A percentile compares a stretch with the other conserved stretches of the same genome.
phyloP scores from a whole-genome alignment of 2,797 vertebrate genomes.

The Poeciliopsis paucimaculata region DNA sequence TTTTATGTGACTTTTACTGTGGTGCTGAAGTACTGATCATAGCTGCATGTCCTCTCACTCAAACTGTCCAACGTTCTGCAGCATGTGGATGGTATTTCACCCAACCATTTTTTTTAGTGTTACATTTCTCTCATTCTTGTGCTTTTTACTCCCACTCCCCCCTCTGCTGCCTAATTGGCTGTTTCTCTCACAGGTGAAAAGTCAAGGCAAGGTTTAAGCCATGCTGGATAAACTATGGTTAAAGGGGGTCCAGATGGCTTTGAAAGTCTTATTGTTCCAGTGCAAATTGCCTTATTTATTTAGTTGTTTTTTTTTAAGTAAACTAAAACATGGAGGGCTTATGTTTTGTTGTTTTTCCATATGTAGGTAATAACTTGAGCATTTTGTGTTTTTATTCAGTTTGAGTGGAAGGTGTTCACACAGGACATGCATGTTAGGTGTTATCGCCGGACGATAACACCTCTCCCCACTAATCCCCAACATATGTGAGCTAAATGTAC shows the following conservation, averaged over 20 bases:
- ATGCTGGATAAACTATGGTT: constrained; percentile 63
- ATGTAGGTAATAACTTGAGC: not conserved
- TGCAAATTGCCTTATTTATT: constrained; percentile 9
- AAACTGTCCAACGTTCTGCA: constrained; percentile 7
- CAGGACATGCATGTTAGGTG: constrained; percentile 13
- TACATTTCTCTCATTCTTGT: constrained; percentile 80
- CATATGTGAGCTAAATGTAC: constrained; percentile 59
- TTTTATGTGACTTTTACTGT: not conserved
- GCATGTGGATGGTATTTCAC: constrained; percentile 52
- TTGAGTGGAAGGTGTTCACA: constrained; percentile 11
- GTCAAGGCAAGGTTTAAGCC: constrained; percentile 61
- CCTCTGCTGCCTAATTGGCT: constrained; percentile 58
- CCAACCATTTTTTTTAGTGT: constrained; percentile 64
- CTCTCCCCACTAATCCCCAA: constrained; percentile 47
- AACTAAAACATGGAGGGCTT: constrained; percentile 2
- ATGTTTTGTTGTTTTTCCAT: constrained; percentile 3
- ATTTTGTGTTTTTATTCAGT: not conserved
- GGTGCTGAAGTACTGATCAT: not conserved
- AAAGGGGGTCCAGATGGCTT: constrained; percentile 51
- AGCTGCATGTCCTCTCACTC: constrained; percentile 12
- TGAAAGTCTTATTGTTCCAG: constrained; percentile 9
- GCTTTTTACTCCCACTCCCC: constrained; percentile 50
- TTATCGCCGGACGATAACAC: constrained; percentile 23
- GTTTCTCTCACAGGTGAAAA: constrained; percentile 64
- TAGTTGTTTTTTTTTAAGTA: constrained; percentile 2